Evolutionary conservation across 2,797 vertebrate species (phyloP).

Genomic region (Acipenser oxyrinchus): DNA sequence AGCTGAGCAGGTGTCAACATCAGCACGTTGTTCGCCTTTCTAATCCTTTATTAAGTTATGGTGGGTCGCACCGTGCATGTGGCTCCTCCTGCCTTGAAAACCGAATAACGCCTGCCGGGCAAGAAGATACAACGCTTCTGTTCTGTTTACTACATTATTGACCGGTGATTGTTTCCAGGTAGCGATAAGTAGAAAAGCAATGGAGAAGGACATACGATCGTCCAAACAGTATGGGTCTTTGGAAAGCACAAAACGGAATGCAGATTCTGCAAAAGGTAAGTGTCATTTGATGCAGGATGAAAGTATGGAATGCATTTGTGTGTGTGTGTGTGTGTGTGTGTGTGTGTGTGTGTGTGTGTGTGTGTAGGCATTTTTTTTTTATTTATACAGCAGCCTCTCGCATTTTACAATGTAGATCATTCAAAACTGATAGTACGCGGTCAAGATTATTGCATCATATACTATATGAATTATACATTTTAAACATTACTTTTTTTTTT

Average conservation of each 20-base stretch:
- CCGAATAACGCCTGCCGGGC: background rate
- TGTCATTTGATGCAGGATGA: background rate
- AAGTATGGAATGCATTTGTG: background rate
- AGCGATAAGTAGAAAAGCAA: constrained; percentile 21
- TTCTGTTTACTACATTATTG: too few species aligned
- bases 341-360: background rate
- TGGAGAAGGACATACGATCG: constrained; percentile 48
- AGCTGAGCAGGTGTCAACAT: constrained; percentile 8
- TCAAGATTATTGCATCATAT: too few species aligned
- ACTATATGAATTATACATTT: too few species aligned
- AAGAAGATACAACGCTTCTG: too few species aligned
- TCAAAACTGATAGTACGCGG: too few species aligned
- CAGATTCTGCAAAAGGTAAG: constrained; percentile 39
- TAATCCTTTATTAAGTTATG: constrained; percentile 10
- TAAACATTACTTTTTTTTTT: too few species aligned
- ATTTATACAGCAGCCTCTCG: too few species aligned
- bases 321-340: background rate
- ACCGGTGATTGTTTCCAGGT: too few species aligned
- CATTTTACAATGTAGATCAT: too few species aligned
- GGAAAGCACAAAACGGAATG: constrained; percentile 51
- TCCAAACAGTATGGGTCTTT: constrained; percentile 51
- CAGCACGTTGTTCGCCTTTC: constrained; percentile 7
- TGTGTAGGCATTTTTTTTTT: background rate
- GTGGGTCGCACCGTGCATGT: background rate
- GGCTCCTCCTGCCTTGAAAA: background rate